Percentiles rank a stretch among this genome's conserved stretches.
These are phyloP conservation scores for Cacatua alba DNA, from an alignment of 2,113 vertebrate genomes.

Conservation along the genomic window DNA sequence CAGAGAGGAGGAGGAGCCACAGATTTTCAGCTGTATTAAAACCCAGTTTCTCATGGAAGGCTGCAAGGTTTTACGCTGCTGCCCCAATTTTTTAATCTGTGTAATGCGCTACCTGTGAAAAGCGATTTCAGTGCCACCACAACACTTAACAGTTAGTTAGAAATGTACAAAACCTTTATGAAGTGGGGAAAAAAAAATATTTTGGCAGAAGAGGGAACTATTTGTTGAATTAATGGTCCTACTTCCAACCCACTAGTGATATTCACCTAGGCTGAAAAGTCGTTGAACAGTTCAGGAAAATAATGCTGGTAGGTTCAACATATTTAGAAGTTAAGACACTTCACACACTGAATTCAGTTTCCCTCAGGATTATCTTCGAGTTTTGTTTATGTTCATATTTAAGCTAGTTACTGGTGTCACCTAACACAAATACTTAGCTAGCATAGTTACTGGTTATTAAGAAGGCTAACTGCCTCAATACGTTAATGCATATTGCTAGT, in stretches of 20 bases:
- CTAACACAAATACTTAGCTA: not conserved
- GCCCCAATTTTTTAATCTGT: not conserved
- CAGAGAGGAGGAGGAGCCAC: not conserved
- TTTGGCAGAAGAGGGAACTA: not conserved
- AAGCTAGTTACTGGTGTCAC: not conserved
- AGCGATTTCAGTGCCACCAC: not conserved
- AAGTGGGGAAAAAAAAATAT: not conserved
- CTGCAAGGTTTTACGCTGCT: rapidly evolving
- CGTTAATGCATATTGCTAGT: not conserved
- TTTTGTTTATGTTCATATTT: not conserved
- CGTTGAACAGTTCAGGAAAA: not conserved
- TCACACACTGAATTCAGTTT: not conserved
- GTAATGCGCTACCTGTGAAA: not conserved
- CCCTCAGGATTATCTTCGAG: not conserved
- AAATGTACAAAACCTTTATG: not conserved
- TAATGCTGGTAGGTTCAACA: not conserved
- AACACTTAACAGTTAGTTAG: not conserved
- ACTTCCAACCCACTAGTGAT: not conserved
- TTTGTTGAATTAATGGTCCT: not conserved
- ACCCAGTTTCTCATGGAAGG: not conserved
- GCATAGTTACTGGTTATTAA: not conserved
- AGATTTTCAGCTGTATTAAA: not conserved
- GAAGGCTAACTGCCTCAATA: not conserved
- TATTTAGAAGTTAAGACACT: not conserved
- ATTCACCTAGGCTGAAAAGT: not conserved